Evolutionary conservation across 2,113 vertebrate genomes (phyloP).

Genomic region (Oryzias woworae): DNA sequence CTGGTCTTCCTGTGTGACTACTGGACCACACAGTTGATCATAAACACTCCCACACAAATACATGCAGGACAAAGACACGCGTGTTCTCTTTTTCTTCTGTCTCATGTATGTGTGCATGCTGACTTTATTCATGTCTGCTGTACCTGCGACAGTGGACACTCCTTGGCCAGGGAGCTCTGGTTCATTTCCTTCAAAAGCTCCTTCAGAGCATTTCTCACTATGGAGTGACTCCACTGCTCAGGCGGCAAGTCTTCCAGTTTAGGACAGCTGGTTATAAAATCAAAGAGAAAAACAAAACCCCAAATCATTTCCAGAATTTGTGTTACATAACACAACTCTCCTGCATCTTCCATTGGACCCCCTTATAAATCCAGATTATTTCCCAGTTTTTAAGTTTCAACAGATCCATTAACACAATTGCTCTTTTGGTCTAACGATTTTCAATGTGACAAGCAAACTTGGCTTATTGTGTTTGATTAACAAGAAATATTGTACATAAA

Average conservation of each 20-base stretch:
- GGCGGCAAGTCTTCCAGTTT: constrained; percentile 95
- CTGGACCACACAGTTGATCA: constrained; percentile 31
- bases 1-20: constrained; percentile 52
- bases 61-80: constrained; percentile 12
- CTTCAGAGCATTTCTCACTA: constrained; percentile 94
- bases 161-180: constrained; percentile 96
- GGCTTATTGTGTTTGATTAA: too few species aligned
- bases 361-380: background rate
- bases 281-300: background rate
- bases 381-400: too few species aligned
- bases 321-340: background rate
- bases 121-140: background rate
- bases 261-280: constrained; percentile 80
- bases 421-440: too few species aligned
- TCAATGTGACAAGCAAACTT: too few species aligned
- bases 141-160: constrained; percentile 97
- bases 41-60: background rate
- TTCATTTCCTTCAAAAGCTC: constrained; percentile 98
- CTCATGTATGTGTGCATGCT: background rate
- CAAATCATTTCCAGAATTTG: background rate
- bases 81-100: background rate
- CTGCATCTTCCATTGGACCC: constrained; percentile 2
- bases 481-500: too few species aligned
- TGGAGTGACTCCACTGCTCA: constrained; percentile 96
- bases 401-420: too few species aligned